Evolutionary conservation across 2,888 invertebrate species (phyloP).

Genomic region (Flexamia atlantica): DNA sequence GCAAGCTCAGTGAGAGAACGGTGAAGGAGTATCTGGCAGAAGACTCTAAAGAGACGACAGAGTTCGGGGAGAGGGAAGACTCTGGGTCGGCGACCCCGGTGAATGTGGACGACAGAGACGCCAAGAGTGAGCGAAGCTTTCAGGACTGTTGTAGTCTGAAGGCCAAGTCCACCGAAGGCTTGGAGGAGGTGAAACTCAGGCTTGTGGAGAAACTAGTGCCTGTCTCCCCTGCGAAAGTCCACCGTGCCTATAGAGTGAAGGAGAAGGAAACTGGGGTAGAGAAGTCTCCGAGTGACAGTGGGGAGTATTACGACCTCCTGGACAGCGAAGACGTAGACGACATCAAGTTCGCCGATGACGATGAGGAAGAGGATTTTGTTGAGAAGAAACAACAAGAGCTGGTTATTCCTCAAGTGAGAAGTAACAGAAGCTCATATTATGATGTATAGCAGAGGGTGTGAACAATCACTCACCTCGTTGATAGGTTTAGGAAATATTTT

Average conservation of each 20-base stretch:
- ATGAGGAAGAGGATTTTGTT: slow-evolving; percentile 75
- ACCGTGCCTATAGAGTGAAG: slow-evolving; percentile 64
- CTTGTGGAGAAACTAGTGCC: slow-evolving; percentile 65
- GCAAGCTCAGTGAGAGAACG: background rate
- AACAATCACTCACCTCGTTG: too few relatives aligned
- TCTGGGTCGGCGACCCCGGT: slow-evolving; percentile 61
- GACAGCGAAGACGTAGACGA: slow-evolving; percentile 80
- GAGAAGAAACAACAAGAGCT: slow-evolving; percentile 24
- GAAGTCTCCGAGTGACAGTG: slow-evolving; percentile 78
- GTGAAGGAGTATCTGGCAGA: slow-evolving; percentile 17
- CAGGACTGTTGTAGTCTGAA: slow-evolving; percentile 52
- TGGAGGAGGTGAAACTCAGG: slow-evolving; percentile 44
- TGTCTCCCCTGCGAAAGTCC: slow-evolving; percentile 67
- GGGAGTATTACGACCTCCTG: slow-evolving; percentile 74
- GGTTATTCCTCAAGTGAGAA: slow-evolving; percentile 18
- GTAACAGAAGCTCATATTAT: slow-evolving; percentile 50
- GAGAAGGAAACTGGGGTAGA: slow-evolving; percentile 82
- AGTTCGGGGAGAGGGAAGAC: slow-evolving; percentile 51
- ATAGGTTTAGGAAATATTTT: background rate
- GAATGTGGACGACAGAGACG: slow-evolving; percentile 54
- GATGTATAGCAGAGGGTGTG: slow-evolving; percentile 21
- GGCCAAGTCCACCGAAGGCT: background rate
- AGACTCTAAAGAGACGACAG: slow-evolving; percentile 49
- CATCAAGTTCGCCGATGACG: slow-evolving; percentile 85
- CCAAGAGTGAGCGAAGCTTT: slow-evolving; percentile 51